Conservation (phyloP, 1,140 invertebrate genomes). For the Drosophila ananassae region DNA sequence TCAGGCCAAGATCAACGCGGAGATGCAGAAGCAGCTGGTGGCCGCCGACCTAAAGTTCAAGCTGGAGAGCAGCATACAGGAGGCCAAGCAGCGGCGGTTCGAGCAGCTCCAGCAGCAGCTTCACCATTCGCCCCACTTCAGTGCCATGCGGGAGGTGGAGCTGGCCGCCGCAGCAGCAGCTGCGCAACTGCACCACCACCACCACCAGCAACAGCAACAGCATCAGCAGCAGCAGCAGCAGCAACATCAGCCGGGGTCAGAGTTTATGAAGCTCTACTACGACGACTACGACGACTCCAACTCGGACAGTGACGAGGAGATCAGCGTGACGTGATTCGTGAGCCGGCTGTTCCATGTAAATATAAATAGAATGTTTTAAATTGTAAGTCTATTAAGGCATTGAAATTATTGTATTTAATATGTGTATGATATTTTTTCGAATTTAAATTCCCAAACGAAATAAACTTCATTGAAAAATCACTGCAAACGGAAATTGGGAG, state of each 20-base stretch:
- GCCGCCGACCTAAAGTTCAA: conserved; percentile 80
- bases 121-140: conserved; percentile 82
- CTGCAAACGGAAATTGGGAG: neutral
- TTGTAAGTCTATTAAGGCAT: conserved; percentile 67
- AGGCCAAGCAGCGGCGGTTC: conserved; percentile 71
- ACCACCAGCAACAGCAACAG: conserved; percentile 68
- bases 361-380: conserved; percentile 58
- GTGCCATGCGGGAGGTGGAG: conserved; percentile 70
- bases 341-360: conserved; percentile 51
- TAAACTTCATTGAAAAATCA: conserved; percentile 70
- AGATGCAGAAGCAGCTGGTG: conserved; percentile 82
- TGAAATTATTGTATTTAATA: conserved; percentile 61
- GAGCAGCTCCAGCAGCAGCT: conserved; percentile 83
- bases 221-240: conserved; percentile 40
- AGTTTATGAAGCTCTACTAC: conserved; percentile 86
- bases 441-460: conserved; percentile 75
- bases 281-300: conserved; percentile 88
- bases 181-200: conserved; percentile 75
- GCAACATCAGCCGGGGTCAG: conserved; percentile 67
- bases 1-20: conserved; percentile 81
- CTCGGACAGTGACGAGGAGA: conserved; percentile 91
- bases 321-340: conserved; percentile 90
- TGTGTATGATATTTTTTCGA: conserved; percentile 74
- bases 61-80: conserved; percentile 72
- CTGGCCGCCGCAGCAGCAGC: conserved; percentile 68